Evolutionary conservation across 2,888 invertebrate genomes (phyloP), one percentile per base, ranked within the genome.

Genomic region (Heliconius ismenius): DNA sequence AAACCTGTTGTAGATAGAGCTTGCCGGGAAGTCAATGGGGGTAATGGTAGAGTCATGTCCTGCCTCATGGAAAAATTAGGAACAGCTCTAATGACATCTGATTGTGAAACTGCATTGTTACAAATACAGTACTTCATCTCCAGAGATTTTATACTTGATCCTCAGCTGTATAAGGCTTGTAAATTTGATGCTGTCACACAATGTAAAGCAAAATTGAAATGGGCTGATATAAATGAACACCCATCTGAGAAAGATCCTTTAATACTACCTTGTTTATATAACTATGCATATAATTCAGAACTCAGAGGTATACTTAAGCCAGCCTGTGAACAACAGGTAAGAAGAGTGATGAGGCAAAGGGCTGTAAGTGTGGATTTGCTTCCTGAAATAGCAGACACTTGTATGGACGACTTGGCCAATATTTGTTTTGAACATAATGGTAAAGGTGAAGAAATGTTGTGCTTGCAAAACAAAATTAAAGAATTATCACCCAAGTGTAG

Each of bases 61-160:
- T 99, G 99, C 87, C 95, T 99, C 54, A 98, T 99, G 97, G 98
- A 98, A 84, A 97, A 98, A 87, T 94, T 99, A 72, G 98, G 97
- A 62, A 96, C 97, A 2, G 96, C 95, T 76, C 94, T 96, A 64
- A 99, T 99, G 98, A 96, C 96, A 1, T 95, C 96, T 78, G 96
- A 97, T 24, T 99, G 99, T 94, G 98, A 98, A 93, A 96, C 97
- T 80, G 97, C 98, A 13, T 94, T 99, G 65, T 95, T 99, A 78
- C 98, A 99, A 91, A 98, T 99, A 84, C 99, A 99, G 87, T 99
- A 99, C 90, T 99, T 99, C 91, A 96, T 99, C 79, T 97, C 98
- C 0, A 95, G 99, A 83, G 98, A 99, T 91, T 99, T 98, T 88
- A 98, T 97, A 84, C 92, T 99, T 69, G 98, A 99, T 90, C 97